Base-by-base conservation (phyloP, 1,140 invertebrate genomes). In the Colletes gigas region DNA sequence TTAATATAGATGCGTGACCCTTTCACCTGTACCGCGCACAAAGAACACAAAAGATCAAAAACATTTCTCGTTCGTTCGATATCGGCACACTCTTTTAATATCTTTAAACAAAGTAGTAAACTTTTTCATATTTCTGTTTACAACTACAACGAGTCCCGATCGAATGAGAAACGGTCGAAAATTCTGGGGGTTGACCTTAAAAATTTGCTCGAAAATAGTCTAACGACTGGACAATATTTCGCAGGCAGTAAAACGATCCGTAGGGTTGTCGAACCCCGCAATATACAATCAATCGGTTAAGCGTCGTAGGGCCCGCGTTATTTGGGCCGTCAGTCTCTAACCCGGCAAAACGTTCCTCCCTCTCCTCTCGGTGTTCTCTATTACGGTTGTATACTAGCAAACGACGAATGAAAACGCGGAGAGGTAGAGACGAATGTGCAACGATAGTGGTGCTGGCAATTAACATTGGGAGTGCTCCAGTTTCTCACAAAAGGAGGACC, bases 391-490 rank as follows among this genome's bases (percentile, higher is more conserved):
- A 65, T 54, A 62, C 14, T 17, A 66, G 2, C 17, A n/a, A 9
- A 1, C 39, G 14, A 0, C 30, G 12, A 39, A 12, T 0, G 14
- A 15, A 19, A 47, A 4, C 44, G 44, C 41, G 65, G n/a, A 81
- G 71, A 30, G 30, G 30, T 30, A 70, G 17, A n/a, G 55, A 71
- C 30, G 30, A 65, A 52, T 17, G 21, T 52, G 68, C 55, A 50
- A 80, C 15, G n/a, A 54, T n/a, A 63, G 21, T 70, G 39, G 54
- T 72, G 69, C 76, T 60, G 62, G 19, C 78, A 85, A 83, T 87
- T 81, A 78, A 83, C 67, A 30, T 79, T 41, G 19, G 41, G 52
- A 84, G 66, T 83, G 84, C 82, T 86, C 86, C 21, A 88, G 71
- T 81, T 88, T 83, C 62, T 52, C 80, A 76, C 69, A 66, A 83